Evolutionary conservation across 2,113 vertebrate species (phyloP).

Genomic region (Peromyscus polionotus): DNA sequence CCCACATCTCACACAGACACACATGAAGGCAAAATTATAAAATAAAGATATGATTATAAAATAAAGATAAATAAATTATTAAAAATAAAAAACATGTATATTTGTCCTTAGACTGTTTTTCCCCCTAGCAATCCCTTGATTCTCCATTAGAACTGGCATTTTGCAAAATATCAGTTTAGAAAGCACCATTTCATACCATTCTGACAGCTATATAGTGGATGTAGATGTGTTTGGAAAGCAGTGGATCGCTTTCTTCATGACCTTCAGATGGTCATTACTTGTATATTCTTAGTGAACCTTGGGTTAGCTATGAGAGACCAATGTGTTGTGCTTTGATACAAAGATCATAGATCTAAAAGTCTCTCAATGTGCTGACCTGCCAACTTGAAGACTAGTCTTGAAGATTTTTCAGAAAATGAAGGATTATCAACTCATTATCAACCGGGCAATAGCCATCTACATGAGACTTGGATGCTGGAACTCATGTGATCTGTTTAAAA

Average conservation of each 20-base stretch:
- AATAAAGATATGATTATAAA: background rate
- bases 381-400: background rate
- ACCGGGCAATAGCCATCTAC: background rate
- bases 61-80: background rate
- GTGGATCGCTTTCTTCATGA: background rate
- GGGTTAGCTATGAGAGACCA: background rate
- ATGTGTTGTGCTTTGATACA: background rate
- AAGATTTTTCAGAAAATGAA: constrained; percentile 4
- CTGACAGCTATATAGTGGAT: background rate
- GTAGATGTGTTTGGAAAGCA: background rate
- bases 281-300: background rate
- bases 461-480: background rate
- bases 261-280: background rate
- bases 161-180: background rate
- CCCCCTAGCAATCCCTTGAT: background rate
- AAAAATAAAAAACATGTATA: background rate
- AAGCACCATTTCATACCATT: background rate
- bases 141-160: background rate
- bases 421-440: background rate
- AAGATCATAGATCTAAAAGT: background rate
- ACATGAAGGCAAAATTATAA: background rate
- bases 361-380: background rate
- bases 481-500: background rate
- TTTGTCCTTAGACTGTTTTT: background rate
- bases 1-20: background rate